Conservation (phyloP, 2,888 invertebrate genomes). For the Caenorhabditis panamensis region DNA sequence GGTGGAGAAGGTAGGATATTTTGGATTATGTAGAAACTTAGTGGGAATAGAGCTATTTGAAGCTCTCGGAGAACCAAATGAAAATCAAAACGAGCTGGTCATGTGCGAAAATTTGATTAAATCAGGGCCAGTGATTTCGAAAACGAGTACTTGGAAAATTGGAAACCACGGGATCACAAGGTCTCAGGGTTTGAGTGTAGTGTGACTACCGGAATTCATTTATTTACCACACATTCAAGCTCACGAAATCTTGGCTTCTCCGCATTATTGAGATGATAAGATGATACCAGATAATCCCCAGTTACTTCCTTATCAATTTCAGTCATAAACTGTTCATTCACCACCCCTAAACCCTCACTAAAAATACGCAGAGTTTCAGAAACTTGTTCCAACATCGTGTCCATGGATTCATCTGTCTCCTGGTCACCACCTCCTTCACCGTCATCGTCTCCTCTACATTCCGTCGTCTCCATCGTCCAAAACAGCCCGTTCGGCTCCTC, state of each 20-base stretch:
- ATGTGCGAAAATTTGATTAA: neutral
- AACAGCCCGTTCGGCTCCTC: neutral
- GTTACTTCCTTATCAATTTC: neutral
- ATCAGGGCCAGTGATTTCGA: neutral
- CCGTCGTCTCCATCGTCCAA: neutral
- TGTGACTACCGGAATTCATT: too few relatives aligned
- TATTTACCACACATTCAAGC: too few relatives aligned
- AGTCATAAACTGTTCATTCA: too few relatives aligned
- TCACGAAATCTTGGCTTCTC: too few relatives aligned
- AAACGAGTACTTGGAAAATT: neutral
- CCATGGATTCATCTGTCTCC: neutral
- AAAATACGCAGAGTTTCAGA: conserved; percentile 11
- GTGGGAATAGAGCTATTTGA: too few relatives aligned
- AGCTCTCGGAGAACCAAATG: neutral
- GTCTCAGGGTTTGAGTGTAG: too few relatives aligned
- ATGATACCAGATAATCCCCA: neutral
- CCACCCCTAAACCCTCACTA: too few relatives aligned
- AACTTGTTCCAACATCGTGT: neutral
- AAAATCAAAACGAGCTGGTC: neutral
- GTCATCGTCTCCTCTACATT: neutral
- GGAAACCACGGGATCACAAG: neutral
- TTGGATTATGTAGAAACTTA: too few relatives aligned
- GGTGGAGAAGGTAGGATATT: conserved; percentile 24
- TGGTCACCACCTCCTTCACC: neutral
- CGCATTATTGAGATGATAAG: too few relatives aligned